A percentile compares a stretch with the other conserved stretches of the same genome.
These are phyloP conservation scores for Chymomyza costata DNA, from an alignment of 1,140 invertebrate genomes.

Conservation along the genomic window DNA sequence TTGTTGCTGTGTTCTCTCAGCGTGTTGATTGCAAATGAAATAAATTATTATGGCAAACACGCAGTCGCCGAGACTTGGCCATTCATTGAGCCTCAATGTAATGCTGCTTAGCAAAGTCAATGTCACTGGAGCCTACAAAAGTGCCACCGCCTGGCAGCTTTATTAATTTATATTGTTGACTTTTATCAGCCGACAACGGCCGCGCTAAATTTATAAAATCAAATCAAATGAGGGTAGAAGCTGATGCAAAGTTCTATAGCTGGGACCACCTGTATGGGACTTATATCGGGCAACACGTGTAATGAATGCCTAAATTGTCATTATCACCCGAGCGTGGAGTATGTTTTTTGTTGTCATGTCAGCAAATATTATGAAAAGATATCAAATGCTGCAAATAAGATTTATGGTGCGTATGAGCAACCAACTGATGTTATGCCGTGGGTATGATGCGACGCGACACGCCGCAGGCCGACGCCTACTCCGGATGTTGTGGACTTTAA, in stretches of 20 bases:
- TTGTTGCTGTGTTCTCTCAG: slow-evolving; percentile 15
- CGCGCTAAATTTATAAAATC: slow-evolving; percentile 11
- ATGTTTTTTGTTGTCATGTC: slow-evolving; percentile 69
- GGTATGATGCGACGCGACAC: neutral
- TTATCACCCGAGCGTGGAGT: slow-evolving; percentile 61
- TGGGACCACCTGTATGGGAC: slow-evolving; percentile 18
- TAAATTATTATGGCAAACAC: slow-evolving; percentile 69
- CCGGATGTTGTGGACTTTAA: too few species aligned
- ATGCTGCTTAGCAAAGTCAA: too few species aligned
- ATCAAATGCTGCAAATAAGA: slow-evolving; percentile 28
- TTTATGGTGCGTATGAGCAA: slow-evolving; percentile 34
- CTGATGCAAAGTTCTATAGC: too few species aligned
- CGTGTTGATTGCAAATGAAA: slow-evolving; percentile 70
- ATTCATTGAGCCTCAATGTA: too few species aligned
- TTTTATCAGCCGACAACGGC: slow-evolving; percentile 51
- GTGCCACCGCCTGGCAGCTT: slow-evolving; percentile 54
- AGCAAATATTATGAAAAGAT: slow-evolving; percentile 68
- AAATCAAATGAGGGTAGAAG: slow-evolving; percentile 49
- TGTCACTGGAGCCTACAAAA: slow-evolving; percentile 43
- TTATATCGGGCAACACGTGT: slow-evolving; percentile 74
- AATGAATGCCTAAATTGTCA: slow-evolving; percentile 74
- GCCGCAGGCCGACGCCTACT: too few species aligned
- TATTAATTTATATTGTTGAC: slow-evolving; percentile 74
- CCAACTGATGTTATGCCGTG: neutral
- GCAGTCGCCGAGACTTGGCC: slow-evolving; percentile 27